Conservation (phyloP, 2,888 invertebrate genomes). For the Heliconius charithonia region DNA sequence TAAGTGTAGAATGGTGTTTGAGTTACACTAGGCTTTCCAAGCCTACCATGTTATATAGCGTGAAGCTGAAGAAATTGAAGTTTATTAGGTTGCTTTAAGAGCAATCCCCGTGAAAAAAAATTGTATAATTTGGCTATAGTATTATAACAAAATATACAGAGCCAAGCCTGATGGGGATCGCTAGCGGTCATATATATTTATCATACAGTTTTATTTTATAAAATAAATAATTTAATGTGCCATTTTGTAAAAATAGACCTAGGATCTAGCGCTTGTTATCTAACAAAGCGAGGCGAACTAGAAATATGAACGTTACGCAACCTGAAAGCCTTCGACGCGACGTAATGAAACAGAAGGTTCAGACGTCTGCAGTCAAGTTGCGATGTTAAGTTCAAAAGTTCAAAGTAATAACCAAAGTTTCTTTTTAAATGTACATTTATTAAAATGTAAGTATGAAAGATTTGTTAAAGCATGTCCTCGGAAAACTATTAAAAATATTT, state of each 20-base stretch:
- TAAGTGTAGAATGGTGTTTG: no score
- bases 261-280: slow-evolving; percentile 12
- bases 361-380: slow-evolving; percentile 34
- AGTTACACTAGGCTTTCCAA: no score
- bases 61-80: no score
- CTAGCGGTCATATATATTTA: no score
- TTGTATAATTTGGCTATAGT: no score
- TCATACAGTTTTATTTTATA: neutral
- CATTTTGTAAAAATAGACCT: neutral
- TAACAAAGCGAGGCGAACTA: slow-evolving; percentile 9
- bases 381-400: slow-evolving; percentile 25
- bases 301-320: slow-evolving; percentile 36
- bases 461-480: neutral
- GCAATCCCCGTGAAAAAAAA: no score
- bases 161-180: no score
- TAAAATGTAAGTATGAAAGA: neutral
- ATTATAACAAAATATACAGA: no score
- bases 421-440: slow-evolving; percentile 6
- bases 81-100: no score
- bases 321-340: slow-evolving; percentile 27
- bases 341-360: slow-evolving; percentile 34
- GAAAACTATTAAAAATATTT: neutral
- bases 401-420: slow-evolving; percentile 31
- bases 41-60: no score
- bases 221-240: neutral